Percentiles rank a stretch among this genome's conserved stretches.
phyloP scores from a whole-genome alignment of 2,888 invertebrate genomes.

The Apamea crenata region DNA sequence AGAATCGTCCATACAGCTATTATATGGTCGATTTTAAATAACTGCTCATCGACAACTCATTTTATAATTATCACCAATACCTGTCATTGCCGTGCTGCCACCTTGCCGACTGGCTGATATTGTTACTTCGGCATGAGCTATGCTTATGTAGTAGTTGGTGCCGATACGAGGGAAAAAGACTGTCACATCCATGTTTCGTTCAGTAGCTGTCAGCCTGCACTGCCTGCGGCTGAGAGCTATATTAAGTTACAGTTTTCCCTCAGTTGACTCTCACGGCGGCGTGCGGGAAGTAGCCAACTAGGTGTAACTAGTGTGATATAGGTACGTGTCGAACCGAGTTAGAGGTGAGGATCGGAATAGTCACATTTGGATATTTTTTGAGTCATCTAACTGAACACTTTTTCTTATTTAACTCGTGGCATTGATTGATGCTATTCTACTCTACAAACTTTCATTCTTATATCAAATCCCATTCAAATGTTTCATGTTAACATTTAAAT shows the following conservation, averaged over 20 bases:
- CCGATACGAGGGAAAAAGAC: too few relatives aligned
- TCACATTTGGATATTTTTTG: neutral
- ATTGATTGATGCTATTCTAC: neutral
- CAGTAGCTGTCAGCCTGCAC: neutral
- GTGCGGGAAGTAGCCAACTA: neutral
- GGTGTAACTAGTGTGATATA: neutral
- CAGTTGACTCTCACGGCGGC: slow-evolving; percentile 1
- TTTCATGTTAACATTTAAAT: slow-evolving; percentile 21
- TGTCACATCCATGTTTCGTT: neutral
- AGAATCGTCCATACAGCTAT: neutral
- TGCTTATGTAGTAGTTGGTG: neutral
- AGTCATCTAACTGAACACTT: neutral
- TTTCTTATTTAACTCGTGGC: neutral
- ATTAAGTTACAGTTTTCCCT: slow-evolving; percentile 21
- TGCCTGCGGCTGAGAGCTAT: slow-evolving; percentile 25
- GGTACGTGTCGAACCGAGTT: neutral
- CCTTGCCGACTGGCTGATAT: neutral
- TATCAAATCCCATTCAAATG: slow-evolving; percentile 12
- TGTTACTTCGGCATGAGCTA: neutral
- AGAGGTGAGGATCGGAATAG: neutral
- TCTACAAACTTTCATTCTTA: neutral
- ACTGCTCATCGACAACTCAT: too few relatives aligned
- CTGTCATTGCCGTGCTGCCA: neutral
- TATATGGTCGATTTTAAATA: too few relatives aligned
- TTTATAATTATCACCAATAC: neutral